Percentiles rank a stretch among this genome's conserved stretches.
Conservation (phyloP, 2,113 vertebrate species). For the Tachysurus fulvidraco region DNA sequence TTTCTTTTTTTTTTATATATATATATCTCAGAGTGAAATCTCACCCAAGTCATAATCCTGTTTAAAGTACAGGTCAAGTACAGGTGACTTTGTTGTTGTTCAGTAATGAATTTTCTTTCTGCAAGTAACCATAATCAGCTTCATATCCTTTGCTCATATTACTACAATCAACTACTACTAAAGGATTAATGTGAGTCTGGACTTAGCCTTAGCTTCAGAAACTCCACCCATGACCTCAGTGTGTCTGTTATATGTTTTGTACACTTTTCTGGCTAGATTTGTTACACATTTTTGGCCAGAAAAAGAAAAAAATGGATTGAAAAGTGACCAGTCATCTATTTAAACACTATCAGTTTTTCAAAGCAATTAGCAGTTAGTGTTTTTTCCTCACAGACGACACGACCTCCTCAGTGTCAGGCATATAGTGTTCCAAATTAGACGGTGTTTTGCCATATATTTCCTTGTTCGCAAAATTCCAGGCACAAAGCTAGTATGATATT, state of each 20-base stretch:
- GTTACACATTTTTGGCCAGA: background rate
- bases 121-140: background rate
- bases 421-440: background rate
- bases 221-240: background rate
- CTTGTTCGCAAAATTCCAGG: background rate
- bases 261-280: background rate
- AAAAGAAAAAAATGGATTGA: background rate
- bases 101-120: background rate
- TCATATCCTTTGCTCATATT: background rate
- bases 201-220: background rate
- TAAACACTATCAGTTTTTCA: background rate
- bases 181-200: background rate
- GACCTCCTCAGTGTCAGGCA: background rate
- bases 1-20: background rate
- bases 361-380: background rate
- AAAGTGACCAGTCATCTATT: background rate
- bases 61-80: too few species aligned
- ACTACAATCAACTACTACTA: background rate
- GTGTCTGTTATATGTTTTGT: background rate
- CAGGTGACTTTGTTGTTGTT: constrained; percentile 1
- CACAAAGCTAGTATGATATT: background rate
- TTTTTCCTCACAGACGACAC: background rate
- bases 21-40: background rate
- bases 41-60: constrained; percentile 20
- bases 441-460: background rate